A percentile compares a stretch with the other conserved stretches of the same genome.
Evolutionary conservation across 1,140 invertebrate species (phyloP).

Genomic region (Drosophila melanogaster): DNA sequence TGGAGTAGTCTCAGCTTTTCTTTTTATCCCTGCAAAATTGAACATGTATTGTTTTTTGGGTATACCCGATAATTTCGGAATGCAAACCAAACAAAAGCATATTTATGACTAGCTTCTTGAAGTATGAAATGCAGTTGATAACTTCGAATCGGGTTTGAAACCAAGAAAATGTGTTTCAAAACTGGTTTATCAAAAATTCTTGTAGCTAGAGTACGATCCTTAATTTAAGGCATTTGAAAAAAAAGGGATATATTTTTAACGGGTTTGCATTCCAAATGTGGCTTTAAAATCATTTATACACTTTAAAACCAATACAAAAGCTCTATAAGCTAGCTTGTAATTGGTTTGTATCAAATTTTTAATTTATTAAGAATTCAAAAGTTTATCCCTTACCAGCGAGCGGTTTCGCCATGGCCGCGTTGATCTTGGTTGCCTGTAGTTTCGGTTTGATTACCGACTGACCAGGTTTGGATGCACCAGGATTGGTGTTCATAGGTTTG

Average conservation of each 20-base stretch:
- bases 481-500: background rate
- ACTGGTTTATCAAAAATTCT: background rate
- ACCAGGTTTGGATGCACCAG: background rate
- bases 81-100: background rate
- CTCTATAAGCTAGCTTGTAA: background rate
- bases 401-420: background rate
- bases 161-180: background rate
- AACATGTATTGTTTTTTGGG: background rate
- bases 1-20: conserved; percentile 1
- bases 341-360: background rate
- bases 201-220: background rate
- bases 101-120: background rate
- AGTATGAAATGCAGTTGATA: background rate
- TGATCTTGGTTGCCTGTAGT: background rate
- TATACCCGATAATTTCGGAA: background rate
- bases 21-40: conserved; percentile 51
- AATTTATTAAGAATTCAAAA: background rate
- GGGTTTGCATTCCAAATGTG: conserved; percentile 1
- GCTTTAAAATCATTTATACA: background rate
- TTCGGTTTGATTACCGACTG: background rate
- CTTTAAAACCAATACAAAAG: background rate
- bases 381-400: conserved; percentile 19
- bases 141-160: background rate
- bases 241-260: background rate
- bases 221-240: background rate